A percentile compares a stretch with the other conserved stretches of the same genome.
phyloP scores from a whole-genome alignment of 2,113 vertebrate genomes.

The Pangasianodon hypophthalmus region DNA sequence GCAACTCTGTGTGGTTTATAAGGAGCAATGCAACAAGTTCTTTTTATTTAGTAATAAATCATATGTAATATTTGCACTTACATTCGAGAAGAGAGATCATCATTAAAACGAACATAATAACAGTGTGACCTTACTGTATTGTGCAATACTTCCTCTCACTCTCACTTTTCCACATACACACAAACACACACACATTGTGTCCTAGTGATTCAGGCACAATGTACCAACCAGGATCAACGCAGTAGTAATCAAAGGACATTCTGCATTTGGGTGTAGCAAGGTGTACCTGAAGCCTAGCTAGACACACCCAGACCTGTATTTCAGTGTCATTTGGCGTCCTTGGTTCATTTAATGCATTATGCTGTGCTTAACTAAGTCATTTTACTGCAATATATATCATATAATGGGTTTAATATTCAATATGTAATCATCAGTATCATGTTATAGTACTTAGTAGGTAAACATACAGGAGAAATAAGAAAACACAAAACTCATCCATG shows the following conservation, averaged over 20 bases:
- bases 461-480: not conserved
- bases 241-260: conserved; percentile 6
- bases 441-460: not conserved
- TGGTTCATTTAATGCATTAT: not conserved
- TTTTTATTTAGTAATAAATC: not conserved
- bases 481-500: not conserved
- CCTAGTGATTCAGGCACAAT: conserved; percentile 2
- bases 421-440: not conserved
- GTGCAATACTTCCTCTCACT: conserved; percentile 27
- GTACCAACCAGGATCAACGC: not conserved
- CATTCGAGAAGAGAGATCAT: not conserved
- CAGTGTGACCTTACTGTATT: not conserved
- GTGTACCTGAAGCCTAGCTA: not conserved
- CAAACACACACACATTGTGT: not conserved
- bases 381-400: not conserved
- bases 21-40: not conserved
- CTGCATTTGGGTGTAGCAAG: conserved; percentile 24
- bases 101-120: not conserved
- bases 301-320: conserved; percentile 26
- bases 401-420: not conserved
- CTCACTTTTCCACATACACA: not conserved
- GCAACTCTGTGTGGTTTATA: not conserved
- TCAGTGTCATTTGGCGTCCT: not conserved
- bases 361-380: not conserved
- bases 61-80: not conserved